Base-by-base conservation (phyloP, 2,797 vertebrate genomes). In the Betta splendens region DNA sequence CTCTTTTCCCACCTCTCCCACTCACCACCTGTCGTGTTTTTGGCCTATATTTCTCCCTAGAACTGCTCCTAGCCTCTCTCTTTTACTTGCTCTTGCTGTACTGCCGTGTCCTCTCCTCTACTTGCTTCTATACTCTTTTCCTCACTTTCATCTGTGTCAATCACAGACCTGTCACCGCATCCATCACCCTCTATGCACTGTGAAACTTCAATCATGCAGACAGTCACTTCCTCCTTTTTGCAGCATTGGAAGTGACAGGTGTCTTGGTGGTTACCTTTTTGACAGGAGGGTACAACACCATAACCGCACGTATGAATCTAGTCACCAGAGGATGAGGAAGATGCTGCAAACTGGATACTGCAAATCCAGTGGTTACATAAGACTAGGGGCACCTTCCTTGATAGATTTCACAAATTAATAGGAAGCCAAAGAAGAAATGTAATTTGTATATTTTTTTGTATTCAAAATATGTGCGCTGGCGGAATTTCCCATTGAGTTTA, bases 121-220 rank as follows among this genome's bases (percentile, higher is more conserved):
- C 65, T 54, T 22, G 0, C 56, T 51, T 57, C 69, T n/a, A 31
- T 77, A 61, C 61, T 77, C 58, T 58, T 49, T 55, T 63, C 48
- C 66, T 71, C 59, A 29, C 52, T 55, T 64, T 80, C 77, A 80
- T 85, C 80, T 77, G 75, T 85, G 87, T 91, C 91, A 92, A 85
- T 92, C 89, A 90, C 64, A 1, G 50, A 25, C 47, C 77, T 79
- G 86, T 87, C 87, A 85, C 81, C 15, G 70, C 36, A 66, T 85
- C 79, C 74, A 81, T 87, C 84, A 77, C 83, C 84, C 86, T 83
- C 59, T 38, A 56, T 80, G 80, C 78, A 57, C 85, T 72, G 72
- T 59, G 53, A 68, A 51, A 59, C 88, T 84, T 85, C 85, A 80
- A 91, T 92, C 90, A 92, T 87, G 90, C 89, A 85, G 71, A 72